A percentile compares a stretch with the other conserved stretches of the same genome.
These are phyloP conservation scores for Orthochromis malagaraziensis DNA, from an alignment of 2,113 vertebrate species.

Conservation along the genomic window DNA sequence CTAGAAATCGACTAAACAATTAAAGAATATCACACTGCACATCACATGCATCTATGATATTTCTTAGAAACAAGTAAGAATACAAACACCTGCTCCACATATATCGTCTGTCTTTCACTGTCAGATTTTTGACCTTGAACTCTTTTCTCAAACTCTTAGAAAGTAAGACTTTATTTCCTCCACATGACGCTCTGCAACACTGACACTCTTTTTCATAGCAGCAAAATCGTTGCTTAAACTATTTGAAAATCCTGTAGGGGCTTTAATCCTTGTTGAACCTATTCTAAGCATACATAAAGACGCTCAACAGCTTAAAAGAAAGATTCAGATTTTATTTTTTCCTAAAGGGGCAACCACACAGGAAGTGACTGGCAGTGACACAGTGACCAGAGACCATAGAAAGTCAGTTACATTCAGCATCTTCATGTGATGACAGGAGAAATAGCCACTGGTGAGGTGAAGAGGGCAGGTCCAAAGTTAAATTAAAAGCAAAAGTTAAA, in stretches of 20 bases:
- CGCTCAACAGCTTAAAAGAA: background rate
- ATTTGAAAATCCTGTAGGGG: background rate
- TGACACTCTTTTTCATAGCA: background rate
- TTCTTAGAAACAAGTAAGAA: background rate
- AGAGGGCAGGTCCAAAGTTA: background rate
- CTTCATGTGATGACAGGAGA: background rate
- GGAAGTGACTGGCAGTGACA: background rate
- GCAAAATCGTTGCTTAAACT: background rate
- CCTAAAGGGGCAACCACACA: background rate
- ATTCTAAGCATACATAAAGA: background rate
- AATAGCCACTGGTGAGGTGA: background rate
- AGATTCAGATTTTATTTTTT: background rate
- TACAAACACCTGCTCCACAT: background rate
- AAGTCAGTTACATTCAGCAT: background rate
- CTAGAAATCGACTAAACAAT: constrained; percentile 1
- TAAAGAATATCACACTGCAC: background rate
- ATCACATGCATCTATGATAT: background rate
- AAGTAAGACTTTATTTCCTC: background rate
- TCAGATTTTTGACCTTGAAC: background rate
- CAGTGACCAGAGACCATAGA: background rate
- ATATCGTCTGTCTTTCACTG: background rate
- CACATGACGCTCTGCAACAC: background rate
- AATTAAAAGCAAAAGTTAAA: background rate
- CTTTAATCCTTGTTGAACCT: background rate
- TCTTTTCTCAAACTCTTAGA: background rate